phyloP scores from a whole-genome alignment of 2,113 vertebrate genomes.

The Butorides virescens region DNA sequence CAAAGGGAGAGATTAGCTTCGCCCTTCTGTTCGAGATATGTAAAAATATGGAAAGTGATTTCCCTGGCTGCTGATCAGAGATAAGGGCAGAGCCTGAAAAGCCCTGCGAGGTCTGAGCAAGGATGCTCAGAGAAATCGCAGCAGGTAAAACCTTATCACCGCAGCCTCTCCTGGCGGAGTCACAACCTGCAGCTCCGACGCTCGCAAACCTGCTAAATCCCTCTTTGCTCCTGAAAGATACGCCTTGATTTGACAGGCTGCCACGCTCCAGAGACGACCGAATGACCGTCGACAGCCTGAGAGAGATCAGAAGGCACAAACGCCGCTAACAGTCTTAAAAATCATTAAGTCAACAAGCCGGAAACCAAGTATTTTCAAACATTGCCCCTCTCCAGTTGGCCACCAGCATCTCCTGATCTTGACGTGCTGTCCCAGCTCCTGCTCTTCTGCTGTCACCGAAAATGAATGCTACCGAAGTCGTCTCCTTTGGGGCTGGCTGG shows the following conservation, averaged over 20 bases:
- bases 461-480: fast-evolving
- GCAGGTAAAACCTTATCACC: not conserved
- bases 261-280: fast-evolving
- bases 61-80: not conserved
- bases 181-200: not conserved
- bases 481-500: not conserved
- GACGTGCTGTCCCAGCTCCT: not conserved
- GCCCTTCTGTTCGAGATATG: not conserved
- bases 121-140: not conserved
- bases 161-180: not conserved
- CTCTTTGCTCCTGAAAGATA: not conserved
- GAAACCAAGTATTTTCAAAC: not conserved
- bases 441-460: not conserved
- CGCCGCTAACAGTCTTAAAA: not conserved
- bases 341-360: not conserved
- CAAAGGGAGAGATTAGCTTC: not conserved
- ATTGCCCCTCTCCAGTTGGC: not conserved
- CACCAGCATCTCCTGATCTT: not conserved
- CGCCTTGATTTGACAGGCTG: not conserved
- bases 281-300: not conserved
- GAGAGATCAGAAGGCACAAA: not conserved
- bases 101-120: not conserved
- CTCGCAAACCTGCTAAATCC: not conserved
- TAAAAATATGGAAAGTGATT: not conserved
- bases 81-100: not conserved